Conservation (phyloP, 2,113 vertebrate species). For the Nothobranchius kuhntae region DNA sequence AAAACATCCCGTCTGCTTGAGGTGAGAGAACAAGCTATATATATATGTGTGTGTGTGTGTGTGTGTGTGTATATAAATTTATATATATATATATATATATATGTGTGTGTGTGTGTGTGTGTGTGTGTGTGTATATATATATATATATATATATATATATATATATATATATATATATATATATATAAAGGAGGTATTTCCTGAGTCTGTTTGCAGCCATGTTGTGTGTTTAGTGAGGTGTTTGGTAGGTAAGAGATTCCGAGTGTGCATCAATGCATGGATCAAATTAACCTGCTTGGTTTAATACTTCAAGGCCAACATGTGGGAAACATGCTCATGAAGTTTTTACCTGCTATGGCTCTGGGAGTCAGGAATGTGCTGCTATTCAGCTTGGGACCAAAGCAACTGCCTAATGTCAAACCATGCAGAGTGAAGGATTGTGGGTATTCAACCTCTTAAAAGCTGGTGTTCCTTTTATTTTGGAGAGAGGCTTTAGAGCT, state of each 20-base stretch:
- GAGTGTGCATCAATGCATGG: conserved; percentile 46
- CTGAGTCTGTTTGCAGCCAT: conserved; percentile 16
- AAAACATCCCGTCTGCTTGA: conserved; percentile 18
- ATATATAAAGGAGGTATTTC: neutral
- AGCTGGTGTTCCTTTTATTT: conserved; percentile 22
- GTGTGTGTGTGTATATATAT: too few relatives aligned
- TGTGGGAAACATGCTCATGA: conserved; percentile 53
- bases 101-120: neutral
- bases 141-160: too few relatives aligned
- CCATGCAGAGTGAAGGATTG: neutral
- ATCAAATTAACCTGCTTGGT: conserved; percentile 65
- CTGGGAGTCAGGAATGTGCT: conserved; percentile 1
- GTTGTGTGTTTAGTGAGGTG: conserved; percentile 57
- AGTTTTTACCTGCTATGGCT: conserved; percentile 51
- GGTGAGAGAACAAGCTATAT: conserved; percentile 4
- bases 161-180: too few relatives aligned
- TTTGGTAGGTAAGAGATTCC: conserved; percentile 63
- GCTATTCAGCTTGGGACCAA: neutral
- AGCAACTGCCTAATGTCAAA: neutral
- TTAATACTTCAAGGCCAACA: conserved; percentile 71
- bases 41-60: neutral
- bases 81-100: too few relatives aligned
- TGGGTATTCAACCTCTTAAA: neutral
- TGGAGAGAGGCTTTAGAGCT: conserved; percentile 45
- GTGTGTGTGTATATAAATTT: too few relatives aligned